A percentile compares a stretch with the other conserved stretches of the same genome.
These are phyloP conservation scores for Microctonus brassicae DNA, from an alignment of 2,888 invertebrate species.

Conservation along the genomic window DNA sequence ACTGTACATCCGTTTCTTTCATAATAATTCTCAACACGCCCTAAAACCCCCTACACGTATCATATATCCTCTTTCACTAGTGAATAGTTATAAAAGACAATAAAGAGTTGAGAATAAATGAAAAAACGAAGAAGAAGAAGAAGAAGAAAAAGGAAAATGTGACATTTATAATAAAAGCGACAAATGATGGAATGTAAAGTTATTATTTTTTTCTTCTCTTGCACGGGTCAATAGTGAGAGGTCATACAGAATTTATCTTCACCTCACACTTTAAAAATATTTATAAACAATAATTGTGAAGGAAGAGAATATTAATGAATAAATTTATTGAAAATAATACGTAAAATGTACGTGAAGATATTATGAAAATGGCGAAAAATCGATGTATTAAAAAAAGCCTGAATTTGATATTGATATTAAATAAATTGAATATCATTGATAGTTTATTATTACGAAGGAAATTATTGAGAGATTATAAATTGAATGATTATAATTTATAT, in stretches of 20 bases:
- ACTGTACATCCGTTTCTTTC: constrained; percentile 23
- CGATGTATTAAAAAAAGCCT: not conserved
- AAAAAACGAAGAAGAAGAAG: not conserved
- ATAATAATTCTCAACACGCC: constrained; percentile 24
- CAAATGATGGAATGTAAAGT: not conserved
- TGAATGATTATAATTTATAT: not conserved
- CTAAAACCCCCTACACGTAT: constrained; percentile 4
- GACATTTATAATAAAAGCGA: not conserved
- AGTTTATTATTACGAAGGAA: not conserved
- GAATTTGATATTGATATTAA: not conserved
- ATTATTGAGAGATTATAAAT: not conserved
- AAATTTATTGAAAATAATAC: not conserved
- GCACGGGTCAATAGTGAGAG: not conserved
- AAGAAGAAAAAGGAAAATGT: not conserved
- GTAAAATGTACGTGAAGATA: constrained; percentile 8
- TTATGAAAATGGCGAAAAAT: constrained; percentile 11
- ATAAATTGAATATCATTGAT: not conserved
- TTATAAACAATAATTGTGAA: too few species aligned
- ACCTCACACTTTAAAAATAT: too few species aligned
- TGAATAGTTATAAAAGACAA: constrained; percentile 2
- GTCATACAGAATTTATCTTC: too few species aligned
- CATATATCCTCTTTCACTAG: constrained; percentile 7
- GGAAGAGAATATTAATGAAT: not conserved
- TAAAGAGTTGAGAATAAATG: not conserved
- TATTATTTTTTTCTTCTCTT: not conserved